Evolutionary conservation across 2,888 invertebrate genomes (phyloP).

Genomic region (Drosophila robusta): DNA sequence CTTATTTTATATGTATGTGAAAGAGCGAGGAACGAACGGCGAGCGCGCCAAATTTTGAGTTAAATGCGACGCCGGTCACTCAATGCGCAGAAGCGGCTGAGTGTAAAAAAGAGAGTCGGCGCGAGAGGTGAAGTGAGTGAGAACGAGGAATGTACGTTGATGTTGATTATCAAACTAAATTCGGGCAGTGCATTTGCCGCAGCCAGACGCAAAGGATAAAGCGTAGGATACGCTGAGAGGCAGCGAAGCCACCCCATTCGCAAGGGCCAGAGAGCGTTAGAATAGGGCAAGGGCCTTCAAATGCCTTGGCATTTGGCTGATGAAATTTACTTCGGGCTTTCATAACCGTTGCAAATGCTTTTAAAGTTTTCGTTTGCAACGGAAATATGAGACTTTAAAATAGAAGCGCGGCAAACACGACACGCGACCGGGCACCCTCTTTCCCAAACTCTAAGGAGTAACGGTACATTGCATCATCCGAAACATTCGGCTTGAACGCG

Average conservation of each 20-base stretch:
- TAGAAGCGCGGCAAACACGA: slow-evolving; percentile 19
- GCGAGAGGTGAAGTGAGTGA: neutral
- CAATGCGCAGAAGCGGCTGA: slow-evolving; percentile 11
- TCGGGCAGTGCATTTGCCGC: neutral
- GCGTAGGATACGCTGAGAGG: neutral
- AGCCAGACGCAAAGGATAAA: slow-evolving; percentile 8
- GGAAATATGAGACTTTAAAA: slow-evolving; percentile 52
- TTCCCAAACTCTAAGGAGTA: slow-evolving; percentile 7
- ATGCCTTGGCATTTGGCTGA: slow-evolving; percentile 44
- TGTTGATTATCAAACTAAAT: neutral
- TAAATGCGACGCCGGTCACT: slow-evolving; percentile 26
- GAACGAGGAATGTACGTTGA: neutral
- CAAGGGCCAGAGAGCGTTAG: slow-evolving; percentile 6
- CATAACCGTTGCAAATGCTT: slow-evolving; percentile 41
- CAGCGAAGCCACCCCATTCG: slow-evolving; percentile 1
- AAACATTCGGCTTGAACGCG: neutral
- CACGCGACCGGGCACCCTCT: neutral
- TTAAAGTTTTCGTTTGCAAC: slow-evolving; percentile 18
- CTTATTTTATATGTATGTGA: slow-evolving; percentile 16
- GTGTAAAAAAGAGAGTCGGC: neutral
- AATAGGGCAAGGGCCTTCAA: slow-evolving; percentile 33
- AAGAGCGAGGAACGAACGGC: neutral
- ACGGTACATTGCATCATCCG: slow-evolving; percentile 42
- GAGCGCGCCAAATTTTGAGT: slow-evolving; percentile 27
- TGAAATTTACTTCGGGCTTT: slow-evolving; percentile 47